Evolutionary conservation across 1,140 invertebrate species (phyloP).

Genomic region (Radopholus similis): DNA sequence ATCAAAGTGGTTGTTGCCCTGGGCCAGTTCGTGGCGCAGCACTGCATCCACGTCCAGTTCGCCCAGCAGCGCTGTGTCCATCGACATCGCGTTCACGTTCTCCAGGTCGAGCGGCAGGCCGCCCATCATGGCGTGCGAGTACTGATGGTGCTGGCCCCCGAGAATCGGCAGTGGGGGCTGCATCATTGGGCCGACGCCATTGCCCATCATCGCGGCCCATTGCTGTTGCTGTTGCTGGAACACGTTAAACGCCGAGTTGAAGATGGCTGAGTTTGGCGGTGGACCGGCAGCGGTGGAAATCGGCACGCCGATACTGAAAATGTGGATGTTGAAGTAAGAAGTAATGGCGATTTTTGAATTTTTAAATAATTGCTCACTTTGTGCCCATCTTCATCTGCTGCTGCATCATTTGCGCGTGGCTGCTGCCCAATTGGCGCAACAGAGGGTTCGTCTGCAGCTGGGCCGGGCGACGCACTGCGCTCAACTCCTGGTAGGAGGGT

Average conservation of each 20-base stretch:
- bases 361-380: not conserved
- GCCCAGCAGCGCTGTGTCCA: slow-evolving; percentile 1
- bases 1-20: slow-evolving; percentile 19
- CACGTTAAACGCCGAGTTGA: not conserved
- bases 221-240: not conserved
- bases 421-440: slow-evolving; percentile 29
- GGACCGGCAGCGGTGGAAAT: not conserved
- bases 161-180: not conserved
- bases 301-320: not conserved
- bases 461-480: slow-evolving; percentile 36
- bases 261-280: not conserved
- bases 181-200: not conserved
- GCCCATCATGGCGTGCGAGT: slow-evolving; percentile 1
- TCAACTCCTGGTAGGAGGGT: slow-evolving; percentile 54
- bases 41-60: slow-evolving; percentile 23
- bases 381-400: not conserved
- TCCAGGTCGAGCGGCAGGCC: slow-evolving; percentile 22
- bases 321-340: not conserved
- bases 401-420: not conserved
- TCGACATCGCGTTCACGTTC: slow-evolving; percentile 26
- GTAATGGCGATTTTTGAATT: too few relatives aligned
- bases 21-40: slow-evolving; percentile 25
- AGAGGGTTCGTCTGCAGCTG: slow-evolving; percentile 50
- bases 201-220: not conserved
- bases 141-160: slow-evolving; percentile 7